Conservation (phyloP, 2,888 invertebrate genomes). For the Athetis lepigone region DNA sequence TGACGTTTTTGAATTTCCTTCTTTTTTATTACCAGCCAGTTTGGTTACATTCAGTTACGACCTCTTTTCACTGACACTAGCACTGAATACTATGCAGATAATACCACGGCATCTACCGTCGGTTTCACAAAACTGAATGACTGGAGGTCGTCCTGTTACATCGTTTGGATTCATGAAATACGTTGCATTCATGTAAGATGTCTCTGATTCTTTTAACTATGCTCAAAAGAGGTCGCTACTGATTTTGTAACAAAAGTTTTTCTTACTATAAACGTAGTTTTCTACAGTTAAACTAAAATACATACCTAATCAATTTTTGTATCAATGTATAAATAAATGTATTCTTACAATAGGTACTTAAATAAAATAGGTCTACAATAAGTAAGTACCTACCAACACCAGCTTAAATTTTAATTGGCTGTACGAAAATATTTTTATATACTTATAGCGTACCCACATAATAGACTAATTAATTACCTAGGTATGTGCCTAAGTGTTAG, state of each 20-base stretch:
- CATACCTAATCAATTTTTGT: no score
- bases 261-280: neutral
- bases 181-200: neutral
- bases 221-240: constrained; percentile 55
- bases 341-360: no score
- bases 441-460: no score
- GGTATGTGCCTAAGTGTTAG: constrained; percentile 3
- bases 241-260: neutral
- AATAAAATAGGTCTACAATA: no score
- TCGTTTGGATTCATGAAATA: neutral
- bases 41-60: neutral
- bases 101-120: constrained; percentile 22
- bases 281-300: neutral
- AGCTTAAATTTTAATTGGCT: no score
- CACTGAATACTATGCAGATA: neutral
- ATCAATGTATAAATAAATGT: no score
- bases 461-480: constrained; percentile 12
- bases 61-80: neutral
- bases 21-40: neutral
- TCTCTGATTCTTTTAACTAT: constrained; percentile 8
- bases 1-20: neutral
- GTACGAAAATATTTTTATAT: neutral
- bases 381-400: no score
- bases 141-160: neutral
- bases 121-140: neutral